Conservation (phyloP, 2,113 vertebrate genomes). For the Theristicus caerulescens region DNA sequence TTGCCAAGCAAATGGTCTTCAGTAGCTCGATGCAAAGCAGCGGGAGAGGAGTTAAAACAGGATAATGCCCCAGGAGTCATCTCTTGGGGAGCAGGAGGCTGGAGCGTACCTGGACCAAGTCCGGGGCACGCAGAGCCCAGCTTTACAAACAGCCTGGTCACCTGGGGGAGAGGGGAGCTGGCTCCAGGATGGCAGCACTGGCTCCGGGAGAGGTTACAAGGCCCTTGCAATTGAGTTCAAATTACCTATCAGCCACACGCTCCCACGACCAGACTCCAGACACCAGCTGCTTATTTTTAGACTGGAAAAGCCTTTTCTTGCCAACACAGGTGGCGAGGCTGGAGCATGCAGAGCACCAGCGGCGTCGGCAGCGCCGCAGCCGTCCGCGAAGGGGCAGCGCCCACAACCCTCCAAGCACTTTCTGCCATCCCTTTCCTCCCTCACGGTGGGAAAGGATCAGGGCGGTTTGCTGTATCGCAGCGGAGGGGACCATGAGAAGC, state of each 20-base stretch:
- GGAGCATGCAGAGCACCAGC: accelerated
- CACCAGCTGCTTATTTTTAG: constrained; percentile 31
- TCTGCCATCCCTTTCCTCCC: neutral
- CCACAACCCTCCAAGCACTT: neutral
- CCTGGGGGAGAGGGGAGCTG: neutral
- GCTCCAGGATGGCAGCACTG: neutral
- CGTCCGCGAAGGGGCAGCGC: accelerated
- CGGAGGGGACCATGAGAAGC: neutral
- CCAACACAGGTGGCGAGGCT: neutral
- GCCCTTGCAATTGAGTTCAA: neutral
- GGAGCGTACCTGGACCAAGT: neutral
- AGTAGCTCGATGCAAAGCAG: constrained; percentile 10
- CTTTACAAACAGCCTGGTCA: neutral
- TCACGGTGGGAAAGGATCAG: accelerated
- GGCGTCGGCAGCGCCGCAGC: accelerated
- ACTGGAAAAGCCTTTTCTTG: neutral
- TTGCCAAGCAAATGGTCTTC: constrained; percentile 33
- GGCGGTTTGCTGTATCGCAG: neutral
- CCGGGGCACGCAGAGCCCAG: neutral
- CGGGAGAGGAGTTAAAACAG: neutral
- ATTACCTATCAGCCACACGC: neutral
- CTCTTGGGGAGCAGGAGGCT: constrained; percentile 12
- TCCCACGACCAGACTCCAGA: neutral
- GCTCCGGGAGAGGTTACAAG: neutral
- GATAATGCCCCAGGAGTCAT: neutral